Percentiles rank a stretch among this genome's conserved stretches.
These are phyloP conservation scores for Palythoa heliodiscus DNA, from an alignment of 92 coral and sea anemone genomes.

Conservation along the genomic window DNA sequence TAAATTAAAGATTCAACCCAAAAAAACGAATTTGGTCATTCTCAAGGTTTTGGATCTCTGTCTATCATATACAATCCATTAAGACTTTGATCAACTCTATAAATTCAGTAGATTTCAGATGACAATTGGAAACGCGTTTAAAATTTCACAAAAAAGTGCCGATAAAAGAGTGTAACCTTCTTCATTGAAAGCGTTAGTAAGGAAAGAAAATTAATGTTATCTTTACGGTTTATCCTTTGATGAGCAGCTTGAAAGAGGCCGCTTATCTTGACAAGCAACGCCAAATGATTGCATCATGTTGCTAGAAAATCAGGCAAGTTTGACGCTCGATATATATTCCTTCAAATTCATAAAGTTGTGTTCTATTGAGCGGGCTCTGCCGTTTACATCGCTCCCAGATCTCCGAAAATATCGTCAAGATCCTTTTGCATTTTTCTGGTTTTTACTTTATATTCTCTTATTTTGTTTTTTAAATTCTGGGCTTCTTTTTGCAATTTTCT, in stretches of 20 bases:
- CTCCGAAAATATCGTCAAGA: constrained; percentile 37
- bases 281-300: background rate
- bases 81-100: background rate
- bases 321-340: background rate
- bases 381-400: constrained; percentile 42
- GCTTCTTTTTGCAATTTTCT: constrained; percentile 51
- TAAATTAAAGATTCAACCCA: background rate
- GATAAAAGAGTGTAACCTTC: background rate
- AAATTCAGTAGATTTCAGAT: background rate
- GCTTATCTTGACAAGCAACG: background rate
- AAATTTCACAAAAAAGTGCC: background rate
- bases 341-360: background rate
- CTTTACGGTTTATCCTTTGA: background rate
- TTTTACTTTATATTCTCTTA: constrained; percentile 44
- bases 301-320: background rate
- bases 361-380: background rate
- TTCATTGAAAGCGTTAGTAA: background rate
- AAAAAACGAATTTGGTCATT: background rate
- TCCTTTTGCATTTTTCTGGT: constrained; percentile 30
- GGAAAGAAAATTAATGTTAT: background rate
- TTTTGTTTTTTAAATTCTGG: constrained; percentile 46
- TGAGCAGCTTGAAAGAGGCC: background rate
- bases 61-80: background rate
- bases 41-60: background rate
- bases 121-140: background rate